Evolutionary conservation across 2,113 vertebrate genomes (phyloP).

Genomic region (Elaphurus davidianus): DNA sequence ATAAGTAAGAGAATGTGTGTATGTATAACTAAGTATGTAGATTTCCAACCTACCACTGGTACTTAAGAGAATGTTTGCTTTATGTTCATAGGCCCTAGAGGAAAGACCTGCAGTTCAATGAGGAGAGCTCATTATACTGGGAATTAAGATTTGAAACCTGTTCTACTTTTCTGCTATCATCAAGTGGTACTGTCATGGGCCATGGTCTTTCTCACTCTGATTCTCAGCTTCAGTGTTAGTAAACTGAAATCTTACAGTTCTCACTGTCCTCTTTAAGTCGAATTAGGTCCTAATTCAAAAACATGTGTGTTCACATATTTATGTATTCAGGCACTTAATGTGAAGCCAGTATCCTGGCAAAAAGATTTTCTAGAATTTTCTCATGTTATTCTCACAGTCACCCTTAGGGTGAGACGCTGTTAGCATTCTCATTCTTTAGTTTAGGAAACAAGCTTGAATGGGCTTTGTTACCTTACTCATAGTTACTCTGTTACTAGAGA

Average conservation of each 20-base stretch:
- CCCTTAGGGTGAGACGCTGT: not conserved
- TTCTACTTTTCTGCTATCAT: not conserved
- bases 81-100: not conserved
- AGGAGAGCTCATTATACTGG: no score
- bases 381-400: not conserved
- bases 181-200: not conserved
- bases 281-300: not conserved
- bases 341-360: not conserved
- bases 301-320: not conserved
- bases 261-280: not conserved
- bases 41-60: not conserved
- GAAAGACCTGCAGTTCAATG: not conserved
- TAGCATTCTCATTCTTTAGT: not conserved
- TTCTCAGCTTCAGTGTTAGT: not conserved
- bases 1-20: not conserved
- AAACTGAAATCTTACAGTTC: not conserved
- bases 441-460: not conserved
- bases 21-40: not conserved
- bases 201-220: not conserved
- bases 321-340: not conserved
- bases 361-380: not conserved
- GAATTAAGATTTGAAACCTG: not conserved
- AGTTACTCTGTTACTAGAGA: not conserved
- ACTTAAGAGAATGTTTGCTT: not conserved
- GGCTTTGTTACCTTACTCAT: not conserved